phyloP scores from a whole-genome alignment of 2,888 invertebrate genomes.

The Lepidocyrtoides sp. region DNA sequence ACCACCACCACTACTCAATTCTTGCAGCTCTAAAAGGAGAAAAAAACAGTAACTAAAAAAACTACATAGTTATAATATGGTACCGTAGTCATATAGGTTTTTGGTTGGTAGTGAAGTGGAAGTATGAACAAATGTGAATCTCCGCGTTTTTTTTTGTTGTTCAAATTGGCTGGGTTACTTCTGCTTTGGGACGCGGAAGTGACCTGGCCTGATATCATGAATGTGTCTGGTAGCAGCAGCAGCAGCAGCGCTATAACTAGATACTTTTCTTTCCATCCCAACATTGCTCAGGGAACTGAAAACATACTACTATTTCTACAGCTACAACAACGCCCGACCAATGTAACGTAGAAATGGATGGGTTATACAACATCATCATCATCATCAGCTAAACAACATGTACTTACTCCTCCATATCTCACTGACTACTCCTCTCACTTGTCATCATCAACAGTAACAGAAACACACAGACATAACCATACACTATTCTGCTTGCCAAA shows the following conservation, averaged over 20 bases:
- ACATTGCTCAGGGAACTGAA: background rate
- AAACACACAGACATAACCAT: background rate
- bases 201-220: conserved; percentile 20
- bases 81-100: too few species aligned
- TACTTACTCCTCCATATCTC: conserved; percentile 9
- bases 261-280: background rate
- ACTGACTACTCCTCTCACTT: conserved; percentile 13
- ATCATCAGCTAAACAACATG: conserved; percentile 5
- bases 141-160: background rate
- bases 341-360: background rate
- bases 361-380: conserved; percentile 31
- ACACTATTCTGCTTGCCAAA: background rate
- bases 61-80: too few species aligned
- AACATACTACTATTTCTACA: background rate
- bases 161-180: conserved; percentile 11
- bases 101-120: background rate
- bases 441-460: background rate
- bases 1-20: background rate
- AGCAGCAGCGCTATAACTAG: background rate
- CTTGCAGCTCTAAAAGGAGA: background rate
- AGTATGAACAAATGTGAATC: background rate
- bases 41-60: background rate
- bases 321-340: background rate
- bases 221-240: background rate
- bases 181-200: conserved; percentile 47